These are phyloP conservation scores for Steinernema scapterisci DNA, from an alignment of 2,888 invertebrate genomes.

Conservation along the genomic window DNA sequence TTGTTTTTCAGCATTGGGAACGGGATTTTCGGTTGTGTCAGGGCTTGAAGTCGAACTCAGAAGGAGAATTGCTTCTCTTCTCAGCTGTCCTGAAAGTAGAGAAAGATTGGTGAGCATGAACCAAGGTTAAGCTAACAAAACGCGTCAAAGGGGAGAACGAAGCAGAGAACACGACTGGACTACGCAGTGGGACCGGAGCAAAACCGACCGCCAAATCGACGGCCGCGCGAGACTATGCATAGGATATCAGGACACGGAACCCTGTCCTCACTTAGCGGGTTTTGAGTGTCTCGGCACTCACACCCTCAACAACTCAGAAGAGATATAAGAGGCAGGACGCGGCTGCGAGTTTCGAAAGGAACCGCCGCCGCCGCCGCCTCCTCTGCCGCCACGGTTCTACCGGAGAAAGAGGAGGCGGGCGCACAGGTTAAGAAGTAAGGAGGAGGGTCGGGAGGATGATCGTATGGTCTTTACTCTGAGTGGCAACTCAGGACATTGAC, in stretches of 20 bases:
- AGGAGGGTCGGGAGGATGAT: no score
- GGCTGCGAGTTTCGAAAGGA: no score
- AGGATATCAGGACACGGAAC: conserved; percentile 14
- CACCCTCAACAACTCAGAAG: no score
- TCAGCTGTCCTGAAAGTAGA: conserved; percentile 23
- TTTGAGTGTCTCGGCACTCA: conserved; percentile 11
- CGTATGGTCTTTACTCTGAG: no score
- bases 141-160: background rate
- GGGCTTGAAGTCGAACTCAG: conserved; percentile 22
- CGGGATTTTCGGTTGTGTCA: background rate
- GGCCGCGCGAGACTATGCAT: conserved; percentile 19
- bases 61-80: conserved; percentile 1
- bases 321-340: no score
- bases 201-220: conserved; percentile 23
- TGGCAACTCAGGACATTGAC: background rate
- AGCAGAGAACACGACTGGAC: no score
- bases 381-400: no score
- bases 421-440: no score
- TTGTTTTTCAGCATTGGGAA: conserved; percentile 19
- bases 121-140: conserved; percentile 22
- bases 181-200: background rate
- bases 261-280: background rate
- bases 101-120: no score
- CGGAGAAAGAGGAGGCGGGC: no score
- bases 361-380: no score